Evolutionary conservation across 30 jellyfish, hydroid and myxozoan genomes (phyloP).

Genomic region (Hydractinia echinata): DNA sequence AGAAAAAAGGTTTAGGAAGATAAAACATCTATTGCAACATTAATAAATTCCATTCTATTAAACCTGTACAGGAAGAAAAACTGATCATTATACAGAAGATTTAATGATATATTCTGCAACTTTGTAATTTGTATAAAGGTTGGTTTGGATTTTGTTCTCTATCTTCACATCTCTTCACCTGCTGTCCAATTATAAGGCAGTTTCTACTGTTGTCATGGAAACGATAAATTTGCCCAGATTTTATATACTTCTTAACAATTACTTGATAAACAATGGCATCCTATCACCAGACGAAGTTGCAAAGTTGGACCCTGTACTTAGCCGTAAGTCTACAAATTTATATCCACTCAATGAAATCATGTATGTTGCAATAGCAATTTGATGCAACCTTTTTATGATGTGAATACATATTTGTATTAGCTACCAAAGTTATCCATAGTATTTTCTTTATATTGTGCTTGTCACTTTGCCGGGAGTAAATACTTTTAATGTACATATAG

Average conservation of each 20-base stretch:
- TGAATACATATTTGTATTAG: too few relatives aligned
- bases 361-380: too few relatives aligned
- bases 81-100: too few relatives aligned
- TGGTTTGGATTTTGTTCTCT: slow-evolving; percentile 61
- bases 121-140: slow-evolving; percentile 30
- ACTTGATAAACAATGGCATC: slow-evolving; percentile 24
- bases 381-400: too few relatives aligned
- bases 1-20: too few relatives aligned
- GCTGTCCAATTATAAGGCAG: slow-evolving; percentile 78
- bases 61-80: too few relatives aligned
- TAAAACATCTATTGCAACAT: too few relatives aligned
- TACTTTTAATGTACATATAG: too few relatives aligned
- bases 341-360: not conserved
- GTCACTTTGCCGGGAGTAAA: too few relatives aligned
- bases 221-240: slow-evolving; percentile 72
- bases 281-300: slow-evolving; percentile 65
- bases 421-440: not conserved
- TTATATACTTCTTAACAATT: slow-evolving; percentile 49
- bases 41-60: too few relatives aligned
- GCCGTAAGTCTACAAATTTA: slow-evolving; percentile 37
- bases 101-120: too few relatives aligned
- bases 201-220: slow-evolving; percentile 90
- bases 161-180: slow-evolving; percentile 76
- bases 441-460: too few relatives aligned
- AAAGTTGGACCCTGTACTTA: slow-evolving; percentile 71